Conservation (phyloP, 30 jellyfish, hydroid and myxozoan genomes). For the Cassiopea xamachana region DNA sequence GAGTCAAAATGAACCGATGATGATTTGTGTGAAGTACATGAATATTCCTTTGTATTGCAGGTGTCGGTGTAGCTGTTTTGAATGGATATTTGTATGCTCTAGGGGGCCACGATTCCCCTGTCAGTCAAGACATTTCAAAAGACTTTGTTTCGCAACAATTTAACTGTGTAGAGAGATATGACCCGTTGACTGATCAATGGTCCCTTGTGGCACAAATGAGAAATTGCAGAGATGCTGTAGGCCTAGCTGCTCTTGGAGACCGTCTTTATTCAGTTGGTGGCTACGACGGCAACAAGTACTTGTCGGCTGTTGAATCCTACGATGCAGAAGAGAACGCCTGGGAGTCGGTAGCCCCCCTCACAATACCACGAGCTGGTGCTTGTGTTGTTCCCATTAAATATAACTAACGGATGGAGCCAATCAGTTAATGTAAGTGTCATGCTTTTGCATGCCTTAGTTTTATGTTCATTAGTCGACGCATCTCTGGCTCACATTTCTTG, state of each 20-base stretch:
- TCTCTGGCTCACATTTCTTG: too few species aligned
- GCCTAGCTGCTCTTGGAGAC: slow-evolving; percentile 95
- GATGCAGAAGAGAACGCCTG: slow-evolving; percentile 93
- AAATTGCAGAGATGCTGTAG: slow-evolving; percentile 98
- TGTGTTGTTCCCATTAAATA: slow-evolving; percentile 91
- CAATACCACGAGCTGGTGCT: slow-evolving; percentile 96
- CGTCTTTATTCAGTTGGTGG: slow-evolving; percentile 95
- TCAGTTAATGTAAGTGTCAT: not conserved
- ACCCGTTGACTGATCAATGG: slow-evolving; percentile 94
- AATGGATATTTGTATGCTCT: slow-evolving; percentile 92
- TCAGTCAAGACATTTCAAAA: slow-evolving; percentile 83
- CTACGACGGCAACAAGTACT: slow-evolving; percentile 87
- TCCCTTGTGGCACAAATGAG: slow-evolving; percentile 88
- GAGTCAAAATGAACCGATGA: too few species aligned
- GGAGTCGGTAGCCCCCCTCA: slow-evolving; percentile 86
- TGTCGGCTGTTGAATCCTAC: slow-evolving; percentile 96
- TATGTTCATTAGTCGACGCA: too few species aligned
- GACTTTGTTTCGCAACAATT: slow-evolving; percentile 61
- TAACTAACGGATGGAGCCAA: slow-evolving; percentile 1
- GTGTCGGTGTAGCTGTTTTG: slow-evolving; percentile 97
- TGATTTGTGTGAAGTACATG: not conserved
- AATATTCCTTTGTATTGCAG: slow-evolving; percentile 18
- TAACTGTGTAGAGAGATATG: slow-evolving; percentile 92
- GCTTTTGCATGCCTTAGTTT: too few species aligned
- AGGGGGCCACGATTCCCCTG: slow-evolving; percentile 98